A percentile compares a stretch with the other conserved stretches of the same genome.
Conservation (phyloP, 2,797 vertebrate genomes). For the Lepilemur ruficaudatus region DNA sequence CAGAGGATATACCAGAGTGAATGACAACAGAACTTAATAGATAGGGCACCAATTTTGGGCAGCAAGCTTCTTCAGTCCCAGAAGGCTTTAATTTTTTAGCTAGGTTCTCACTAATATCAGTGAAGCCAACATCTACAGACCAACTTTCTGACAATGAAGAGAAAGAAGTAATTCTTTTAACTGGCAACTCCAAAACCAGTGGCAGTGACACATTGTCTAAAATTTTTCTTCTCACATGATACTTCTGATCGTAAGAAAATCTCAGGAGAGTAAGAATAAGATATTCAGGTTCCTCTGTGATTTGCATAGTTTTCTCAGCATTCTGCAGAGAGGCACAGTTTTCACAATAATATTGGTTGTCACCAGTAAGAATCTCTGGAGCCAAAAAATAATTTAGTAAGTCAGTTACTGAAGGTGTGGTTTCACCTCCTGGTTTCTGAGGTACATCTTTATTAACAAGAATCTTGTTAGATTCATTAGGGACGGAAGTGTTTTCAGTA, state of each 20-base stretch:
- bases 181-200: constrained; percentile 90
- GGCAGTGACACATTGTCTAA: constrained; percentile 96
- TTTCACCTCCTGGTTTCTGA: constrained; percentile 81
- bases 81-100: constrained; percentile 98
- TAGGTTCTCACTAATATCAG: constrained; percentile 94
- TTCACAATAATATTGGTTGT: constrained; percentile 98
- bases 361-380: constrained; percentile 96
- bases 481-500: constrained; percentile 62
- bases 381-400: constrained; percentile 96
- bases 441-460: constrained; percentile 72
- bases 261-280: constrained; percentile 97
- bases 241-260: constrained; percentile 97
- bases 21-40: constrained; percentile 95
- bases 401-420: constrained; percentile 92
- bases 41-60: constrained; percentile 89
- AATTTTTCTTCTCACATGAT: constrained; percentile 96
- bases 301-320: constrained; percentile 95
- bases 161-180: constrained; percentile 81
- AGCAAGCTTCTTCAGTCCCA: constrained; percentile 87
- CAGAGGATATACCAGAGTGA: constrained; percentile 97
- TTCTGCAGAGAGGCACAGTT: constrained; percentile 95
- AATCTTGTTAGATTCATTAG: constrained; percentile 69
- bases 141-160: constrained; percentile 80
- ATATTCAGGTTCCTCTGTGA: constrained; percentile 96
- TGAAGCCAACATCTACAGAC: constrained; percentile 89